phyloP scores from a whole-genome alignment of 2,888 invertebrate genomes.

The Pristionchus exspectatus region DNA sequence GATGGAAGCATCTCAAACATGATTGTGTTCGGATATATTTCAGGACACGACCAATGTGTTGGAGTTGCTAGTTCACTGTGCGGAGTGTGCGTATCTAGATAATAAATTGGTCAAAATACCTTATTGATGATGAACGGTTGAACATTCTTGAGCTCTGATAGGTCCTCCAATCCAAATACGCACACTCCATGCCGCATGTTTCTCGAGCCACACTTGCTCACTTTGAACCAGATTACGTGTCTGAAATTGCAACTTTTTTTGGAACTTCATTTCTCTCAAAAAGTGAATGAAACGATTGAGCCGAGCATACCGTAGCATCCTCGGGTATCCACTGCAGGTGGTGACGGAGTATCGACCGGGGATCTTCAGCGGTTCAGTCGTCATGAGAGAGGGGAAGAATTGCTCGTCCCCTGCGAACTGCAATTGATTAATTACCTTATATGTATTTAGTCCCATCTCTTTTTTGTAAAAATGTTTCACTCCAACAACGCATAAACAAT shows the following conservation, averaged over 20 bases:
- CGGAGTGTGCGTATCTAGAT: background rate
- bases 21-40: background rate
- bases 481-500: no score
- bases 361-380: slow-evolving; percentile 14
- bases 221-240: slow-evolving; percentile 37
- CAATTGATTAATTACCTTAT: no score
- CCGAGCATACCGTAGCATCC: background rate
- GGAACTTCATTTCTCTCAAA: background rate
- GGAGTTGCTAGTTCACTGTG: background rate
- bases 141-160: background rate
- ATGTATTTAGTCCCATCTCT: background rate
- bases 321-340: background rate
- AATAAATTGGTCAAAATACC: background rate
- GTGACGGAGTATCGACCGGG: background rate
- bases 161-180: slow-evolving; percentile 42
- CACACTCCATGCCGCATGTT: slow-evolving; percentile 37
- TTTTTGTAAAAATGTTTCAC: no score
- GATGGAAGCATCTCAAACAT: slow-evolving; percentile 15
- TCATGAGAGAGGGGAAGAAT: background rate
- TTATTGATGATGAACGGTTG: slow-evolving; percentile 24
- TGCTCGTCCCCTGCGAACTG: slow-evolving; percentile 25
- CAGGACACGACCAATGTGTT: background rate
- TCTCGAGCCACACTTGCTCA: slow-evolving; percentile 1
- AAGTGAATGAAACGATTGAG: background rate
- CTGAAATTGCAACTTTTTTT: background rate